Evolutionary conservation across 2,888 invertebrate species (phyloP).

Genomic region (Phengaris arion): DNA sequence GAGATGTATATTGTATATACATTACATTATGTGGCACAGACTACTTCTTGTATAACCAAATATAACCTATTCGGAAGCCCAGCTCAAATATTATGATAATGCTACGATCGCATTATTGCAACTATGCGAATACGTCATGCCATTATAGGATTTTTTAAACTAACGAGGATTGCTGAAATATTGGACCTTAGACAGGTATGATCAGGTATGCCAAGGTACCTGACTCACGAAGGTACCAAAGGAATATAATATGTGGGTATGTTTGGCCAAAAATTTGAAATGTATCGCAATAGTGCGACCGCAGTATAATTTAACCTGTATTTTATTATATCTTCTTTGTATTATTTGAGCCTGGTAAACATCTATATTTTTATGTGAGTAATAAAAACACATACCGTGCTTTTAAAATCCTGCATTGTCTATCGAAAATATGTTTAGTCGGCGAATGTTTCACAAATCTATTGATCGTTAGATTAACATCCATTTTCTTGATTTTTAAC

Average conservation of each 20-base stretch:
- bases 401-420: conserved; percentile 5
- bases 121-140: neutral
- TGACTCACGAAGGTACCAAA: neutral
- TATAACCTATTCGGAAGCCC: conserved; percentile 33
- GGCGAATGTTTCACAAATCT: neutral
- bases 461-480: neutral
- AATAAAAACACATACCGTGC: conserved; percentile 12
- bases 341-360: conserved; percentile 23
- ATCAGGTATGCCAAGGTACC: neutral
- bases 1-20: conserved; percentile 67
- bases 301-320: conserved; percentile 8
- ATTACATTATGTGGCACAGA: conserved; percentile 70
- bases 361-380: neutral
- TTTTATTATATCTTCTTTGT: neutral
- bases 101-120: neutral
- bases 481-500: neutral
- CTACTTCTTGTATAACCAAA: conserved; percentile 50
- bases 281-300: neutral
- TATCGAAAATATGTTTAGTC: conserved; percentile 6
- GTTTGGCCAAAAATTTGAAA: neutral
- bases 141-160: neutral
- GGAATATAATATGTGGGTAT: neutral
- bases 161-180: no score
- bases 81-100: conserved; percentile 31
- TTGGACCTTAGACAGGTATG: neutral